Base-by-base conservation (phyloP, 2,888 invertebrate species). In the Hydropsyche betteni region DNA sequence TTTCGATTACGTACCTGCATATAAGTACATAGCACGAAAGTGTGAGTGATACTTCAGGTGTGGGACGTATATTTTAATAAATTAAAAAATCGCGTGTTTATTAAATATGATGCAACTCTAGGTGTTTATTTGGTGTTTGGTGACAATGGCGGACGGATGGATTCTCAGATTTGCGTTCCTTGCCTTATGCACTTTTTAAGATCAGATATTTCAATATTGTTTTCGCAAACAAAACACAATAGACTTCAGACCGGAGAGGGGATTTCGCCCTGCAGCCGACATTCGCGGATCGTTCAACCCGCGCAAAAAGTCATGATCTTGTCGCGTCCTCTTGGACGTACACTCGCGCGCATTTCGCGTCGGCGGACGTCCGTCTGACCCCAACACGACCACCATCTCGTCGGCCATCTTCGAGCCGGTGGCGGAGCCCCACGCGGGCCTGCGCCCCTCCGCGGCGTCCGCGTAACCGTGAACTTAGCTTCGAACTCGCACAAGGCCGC, bases 401-500 rank as follows among this genome's bases (percentile, higher is more conserved):
- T 24, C 16, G 10, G 36, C 69, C 14, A 50, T 10, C 61, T 61
- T 16, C 69, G 44, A 7, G 55, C 36, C 72, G 58, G 75, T 71
- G 53, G 70, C 52, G n/a, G 53, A 14, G 12, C 68, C 33, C 70
- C 38, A 50, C 50, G 75, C 69, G 69, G 76, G 71, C 55, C 14
- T 36, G 50, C 38, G 58, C 74, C 78, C 80, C 81, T 80, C 70
- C 38, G 1, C 44, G 53, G 71, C 52, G 83, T 86, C 83, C 87
- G 44, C 34, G 38, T 74, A 77, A 76, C 79, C 87, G 80, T 87
- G 87, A 87, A 87, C 87, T 87, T 86, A 85, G 84, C 83, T 79
- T 81, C 83, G 83, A 84, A 84, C 85, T 82, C 81, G 64, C 81
- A 81, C 86, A 88, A 87, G 87, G 87, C 83, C 87, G 82, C 78